phyloP scores from a whole-genome alignment of 2,888 invertebrate species.

The Amphipyra tragopoginis region DNA sequence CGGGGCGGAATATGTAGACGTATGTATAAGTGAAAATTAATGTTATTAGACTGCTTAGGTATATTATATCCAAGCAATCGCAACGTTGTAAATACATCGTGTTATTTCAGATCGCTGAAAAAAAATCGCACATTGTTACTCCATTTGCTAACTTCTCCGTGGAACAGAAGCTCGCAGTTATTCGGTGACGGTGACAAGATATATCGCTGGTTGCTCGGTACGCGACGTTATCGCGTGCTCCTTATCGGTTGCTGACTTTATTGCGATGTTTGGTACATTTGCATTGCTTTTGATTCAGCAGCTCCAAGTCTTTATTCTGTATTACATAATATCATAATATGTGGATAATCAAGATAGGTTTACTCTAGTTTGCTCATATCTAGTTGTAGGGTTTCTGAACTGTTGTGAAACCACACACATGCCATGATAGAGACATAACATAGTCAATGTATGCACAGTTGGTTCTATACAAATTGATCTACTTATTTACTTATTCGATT shows the following conservation, averaged over 20 bases:
- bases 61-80: too few species aligned
- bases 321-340: slow-evolving; percentile 47
- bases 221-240: slow-evolving; percentile 55
- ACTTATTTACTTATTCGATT: too few species aligned
- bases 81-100: too few species aligned
- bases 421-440: too few species aligned
- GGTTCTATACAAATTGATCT: too few species aligned
- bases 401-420: too few species aligned
- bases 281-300: slow-evolving; percentile 50
- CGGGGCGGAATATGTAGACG: too few species aligned
- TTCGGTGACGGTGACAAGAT: slow-evolving; percentile 61
- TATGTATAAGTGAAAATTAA: too few species aligned
- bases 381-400: slow-evolving; percentile 29
- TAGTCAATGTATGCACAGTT: too few species aligned
- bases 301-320: slow-evolving; percentile 25
- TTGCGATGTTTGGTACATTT: slow-evolving; percentile 55
- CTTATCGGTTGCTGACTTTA: slow-evolving; percentile 61
- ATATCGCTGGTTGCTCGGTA: slow-evolving; percentile 49
- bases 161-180: slow-evolving; percentile 22
- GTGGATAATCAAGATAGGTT: slow-evolving; percentile 40
- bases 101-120: neutral
- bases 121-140: slow-evolving; percentile 2
- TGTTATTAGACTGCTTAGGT: too few species aligned
- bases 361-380: slow-evolving; percentile 34
- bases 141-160: slow-evolving; percentile 17